These are phyloP conservation scores for Idris sp. DNA, from an alignment of 1,140 invertebrate species.

Conservation along the genomic window DNA sequence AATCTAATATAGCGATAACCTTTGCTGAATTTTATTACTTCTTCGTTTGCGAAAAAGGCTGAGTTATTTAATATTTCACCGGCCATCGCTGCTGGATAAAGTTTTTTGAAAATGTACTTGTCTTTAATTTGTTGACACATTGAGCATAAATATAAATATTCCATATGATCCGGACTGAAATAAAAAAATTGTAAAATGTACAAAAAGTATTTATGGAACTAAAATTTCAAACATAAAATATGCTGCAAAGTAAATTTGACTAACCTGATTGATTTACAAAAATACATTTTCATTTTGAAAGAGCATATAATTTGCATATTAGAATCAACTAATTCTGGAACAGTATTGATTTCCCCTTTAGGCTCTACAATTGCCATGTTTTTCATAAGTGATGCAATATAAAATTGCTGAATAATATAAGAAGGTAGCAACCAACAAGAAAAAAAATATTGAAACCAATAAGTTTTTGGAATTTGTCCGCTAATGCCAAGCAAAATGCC, in stretches of 20 bases:
- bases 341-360: conserved; percentile 37
- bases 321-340: conserved; percentile 41
- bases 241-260: background rate
- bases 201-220: no score
- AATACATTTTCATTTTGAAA: conserved; percentile 17
- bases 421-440: conserved; percentile 56
- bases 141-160: conserved; percentile 35
- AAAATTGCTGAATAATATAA: conserved; percentile 55
- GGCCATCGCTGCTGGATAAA: conserved; percentile 44
- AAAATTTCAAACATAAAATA: no score
- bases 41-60: conserved; percentile 47
- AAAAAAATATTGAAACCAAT: conserved; percentile 46
- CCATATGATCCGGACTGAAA: conserved; percentile 19
- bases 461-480: conserved; percentile 31
- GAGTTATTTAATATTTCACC: conserved; percentile 43
- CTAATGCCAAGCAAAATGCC: conserved; percentile 52
- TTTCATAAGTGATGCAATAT: conserved; percentile 51
- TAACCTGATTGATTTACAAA: conserved; percentile 19
- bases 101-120: conserved; percentile 39
- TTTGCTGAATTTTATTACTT: conserved; percentile 34
- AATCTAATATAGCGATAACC: conserved; percentile 37
- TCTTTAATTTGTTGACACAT: conserved; percentile 29
- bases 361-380: conserved; percentile 37
- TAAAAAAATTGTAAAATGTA: background rate
- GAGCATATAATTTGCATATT: conserved; percentile 43